Percentiles rank a stretch among this genome's conserved stretches.
phyloP scores from a whole-genome alignment of 92 coral and sea anemone species.

The Epizoanthus fatuus region DNA sequence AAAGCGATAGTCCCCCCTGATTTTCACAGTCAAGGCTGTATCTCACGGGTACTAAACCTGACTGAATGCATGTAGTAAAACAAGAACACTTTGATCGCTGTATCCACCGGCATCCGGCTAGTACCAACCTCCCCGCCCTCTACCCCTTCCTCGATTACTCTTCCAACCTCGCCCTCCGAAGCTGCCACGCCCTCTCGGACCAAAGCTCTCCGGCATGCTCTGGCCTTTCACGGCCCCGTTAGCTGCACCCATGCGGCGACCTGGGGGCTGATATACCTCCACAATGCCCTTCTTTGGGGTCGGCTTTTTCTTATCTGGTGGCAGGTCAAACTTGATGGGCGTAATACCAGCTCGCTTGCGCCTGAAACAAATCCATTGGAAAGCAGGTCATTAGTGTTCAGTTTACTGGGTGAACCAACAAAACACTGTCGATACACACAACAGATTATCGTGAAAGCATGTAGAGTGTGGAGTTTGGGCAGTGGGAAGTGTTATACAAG shows the following conservation, averaged over 20 bases:
- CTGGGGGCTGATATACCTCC: constrained; percentile 79
- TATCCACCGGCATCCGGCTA: not conserved
- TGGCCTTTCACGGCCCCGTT: constrained; percentile 93
- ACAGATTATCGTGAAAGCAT: no score
- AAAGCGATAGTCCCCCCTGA: no score
- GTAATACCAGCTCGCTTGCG: constrained; percentile 98
- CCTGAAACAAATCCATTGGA: constrained; percentile 52
- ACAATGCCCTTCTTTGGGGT: constrained; percentile 53
- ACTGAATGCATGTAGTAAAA: no score
- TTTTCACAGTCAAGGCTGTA: no score
- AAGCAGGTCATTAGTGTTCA: not conserved
- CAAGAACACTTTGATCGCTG: no score
- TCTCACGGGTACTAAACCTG: no score
- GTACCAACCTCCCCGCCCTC: constrained; percentile 53
- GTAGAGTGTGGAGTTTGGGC: no score
- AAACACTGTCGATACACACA: no score
- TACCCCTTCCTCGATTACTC: constrained; percentile 64
- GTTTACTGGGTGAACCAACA: no score
- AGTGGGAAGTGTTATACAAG: no score
- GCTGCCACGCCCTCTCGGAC: constrained; percentile 56
- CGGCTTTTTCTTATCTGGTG: constrained; percentile 84
- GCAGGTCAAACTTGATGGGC: constrained; percentile 95
- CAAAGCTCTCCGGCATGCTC: constrained; percentile 86
- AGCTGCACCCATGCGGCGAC: constrained; percentile 89
- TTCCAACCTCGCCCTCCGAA: constrained; percentile 78